A percentile compares a stretch with the other conserved stretches of the same genome.
Evolutionary conservation across 2,113 vertebrate genomes (phyloP).

Genomic region (Casuarius casuarius): DNA sequence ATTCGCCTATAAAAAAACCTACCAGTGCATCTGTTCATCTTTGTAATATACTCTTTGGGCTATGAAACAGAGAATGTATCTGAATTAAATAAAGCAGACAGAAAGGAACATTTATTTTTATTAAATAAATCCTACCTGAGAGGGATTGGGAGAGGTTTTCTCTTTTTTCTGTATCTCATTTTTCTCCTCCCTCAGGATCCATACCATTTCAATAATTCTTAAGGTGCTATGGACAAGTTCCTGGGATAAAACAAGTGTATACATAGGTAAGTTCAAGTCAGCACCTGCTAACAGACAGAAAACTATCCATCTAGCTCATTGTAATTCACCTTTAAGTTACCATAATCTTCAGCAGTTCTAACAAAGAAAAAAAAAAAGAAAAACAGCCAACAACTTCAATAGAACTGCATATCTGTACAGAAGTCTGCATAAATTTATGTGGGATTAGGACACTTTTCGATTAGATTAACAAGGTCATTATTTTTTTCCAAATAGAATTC

Average conservation of each 20-base stretch:
- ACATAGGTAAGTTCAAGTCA: neutral
- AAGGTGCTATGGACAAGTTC: neutral
- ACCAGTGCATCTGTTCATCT: conserved; percentile 7
- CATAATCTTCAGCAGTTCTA: neutral
- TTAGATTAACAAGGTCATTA: neutral
- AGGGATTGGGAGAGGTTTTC: neutral
- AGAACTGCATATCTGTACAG: neutral
- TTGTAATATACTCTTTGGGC: neutral
- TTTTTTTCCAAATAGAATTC: neutral
- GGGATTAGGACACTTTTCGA: neutral
- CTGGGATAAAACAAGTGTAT: neutral
- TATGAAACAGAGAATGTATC: conserved; percentile 1
- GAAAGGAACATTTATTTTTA: neutral
- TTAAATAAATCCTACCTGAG: neutral
- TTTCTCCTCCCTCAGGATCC: neutral
- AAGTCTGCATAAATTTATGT: accelerated
- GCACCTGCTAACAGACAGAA: neutral
- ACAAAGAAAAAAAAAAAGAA: neutral
- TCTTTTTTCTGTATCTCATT: neutral
- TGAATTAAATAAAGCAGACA: conserved; percentile 9
- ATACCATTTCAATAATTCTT: neutral
- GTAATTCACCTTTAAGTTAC: neutral
- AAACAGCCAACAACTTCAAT: neutral
- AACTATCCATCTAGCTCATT: neutral
- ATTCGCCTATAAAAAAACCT: neutral